Evolutionary conservation across 2,113 vertebrate species (phyloP).

Genomic region (Poeciliopsis retropinna): DNA sequence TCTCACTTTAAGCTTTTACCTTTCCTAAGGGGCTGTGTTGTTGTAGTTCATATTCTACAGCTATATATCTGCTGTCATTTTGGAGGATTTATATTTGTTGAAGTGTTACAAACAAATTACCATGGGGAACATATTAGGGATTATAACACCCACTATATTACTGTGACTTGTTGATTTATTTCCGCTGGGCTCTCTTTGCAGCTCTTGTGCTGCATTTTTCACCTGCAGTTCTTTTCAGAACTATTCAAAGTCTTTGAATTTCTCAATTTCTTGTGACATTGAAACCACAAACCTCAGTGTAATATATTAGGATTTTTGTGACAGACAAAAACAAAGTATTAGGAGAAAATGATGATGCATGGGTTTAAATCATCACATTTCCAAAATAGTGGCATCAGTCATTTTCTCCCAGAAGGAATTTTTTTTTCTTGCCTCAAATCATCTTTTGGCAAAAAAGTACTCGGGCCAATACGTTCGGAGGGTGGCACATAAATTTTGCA

Average conservation of each 20-base stretch:
- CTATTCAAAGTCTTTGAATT: not conserved
- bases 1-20: conserved; percentile 7
- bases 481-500: no score
- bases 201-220: not conserved
- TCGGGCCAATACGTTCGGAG: no score
- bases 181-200: not conserved
- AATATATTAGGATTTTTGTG: not conserved
- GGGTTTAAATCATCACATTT: not conserved
- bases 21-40: not conserved
- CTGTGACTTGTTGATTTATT: not conserved
- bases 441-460: no score
- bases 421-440: no score
- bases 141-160: not conserved
- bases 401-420: no score
- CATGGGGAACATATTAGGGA: not conserved
- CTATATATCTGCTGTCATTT: not conserved
- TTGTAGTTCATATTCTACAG: not conserved
- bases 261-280: not conserved
- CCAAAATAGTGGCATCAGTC: no score
- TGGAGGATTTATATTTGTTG: not conserved
- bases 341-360: not conserved
- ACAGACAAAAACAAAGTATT: not conserved
- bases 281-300: not conserved
- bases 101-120: not conserved
- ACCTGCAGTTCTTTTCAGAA: not conserved